Percentiles rank a stretch among this genome's conserved stretches.
Evolutionary conservation across 2,797 vertebrate genomes (phyloP).

Genomic region (Oreortyx pictus): DNA sequence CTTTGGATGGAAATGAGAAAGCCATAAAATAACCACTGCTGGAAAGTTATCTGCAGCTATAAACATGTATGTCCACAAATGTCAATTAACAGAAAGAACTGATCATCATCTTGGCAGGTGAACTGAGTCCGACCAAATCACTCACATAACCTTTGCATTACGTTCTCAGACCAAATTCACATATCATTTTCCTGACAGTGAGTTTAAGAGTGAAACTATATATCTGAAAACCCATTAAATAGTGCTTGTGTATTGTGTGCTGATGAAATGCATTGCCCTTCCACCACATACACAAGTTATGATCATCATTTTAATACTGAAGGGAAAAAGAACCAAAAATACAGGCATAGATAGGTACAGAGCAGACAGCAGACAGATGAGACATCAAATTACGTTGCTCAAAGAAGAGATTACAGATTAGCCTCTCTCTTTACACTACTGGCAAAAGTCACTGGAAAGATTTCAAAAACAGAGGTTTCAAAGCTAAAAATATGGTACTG

Average conservation of each 20-base stretch:
- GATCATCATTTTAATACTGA: background rate
- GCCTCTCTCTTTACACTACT: background rate
- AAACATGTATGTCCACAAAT: constrained; percentile 29
- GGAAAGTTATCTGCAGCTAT: constrained; percentile 45
- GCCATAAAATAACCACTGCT: constrained; percentile 26
- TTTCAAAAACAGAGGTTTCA: background rate
- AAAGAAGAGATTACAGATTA: background rate
- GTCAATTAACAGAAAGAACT: constrained; percentile 62
- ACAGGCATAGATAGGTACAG: background rate
- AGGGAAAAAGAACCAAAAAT: constrained; percentile 28
- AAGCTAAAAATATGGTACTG: background rate
- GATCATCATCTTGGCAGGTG: constrained; percentile 24
- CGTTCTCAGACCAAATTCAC: constrained; percentile 50
- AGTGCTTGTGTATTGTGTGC: background rate
- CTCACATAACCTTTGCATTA: constrained; percentile 38
- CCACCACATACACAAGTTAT: background rate
- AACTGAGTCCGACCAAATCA: constrained; percentile 49
- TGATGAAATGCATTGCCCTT: background rate
- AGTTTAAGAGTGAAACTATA: background rate
- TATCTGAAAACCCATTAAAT: constrained; percentile 17
- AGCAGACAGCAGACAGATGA: background rate
- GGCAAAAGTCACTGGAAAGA: background rate
- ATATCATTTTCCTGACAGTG: background rate
- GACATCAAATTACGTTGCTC: background rate
- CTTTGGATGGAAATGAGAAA: constrained; percentile 20